phyloP scores from a whole-genome alignment of 1,140 invertebrate genomes.

The Lanistes nyassanus region DNA sequence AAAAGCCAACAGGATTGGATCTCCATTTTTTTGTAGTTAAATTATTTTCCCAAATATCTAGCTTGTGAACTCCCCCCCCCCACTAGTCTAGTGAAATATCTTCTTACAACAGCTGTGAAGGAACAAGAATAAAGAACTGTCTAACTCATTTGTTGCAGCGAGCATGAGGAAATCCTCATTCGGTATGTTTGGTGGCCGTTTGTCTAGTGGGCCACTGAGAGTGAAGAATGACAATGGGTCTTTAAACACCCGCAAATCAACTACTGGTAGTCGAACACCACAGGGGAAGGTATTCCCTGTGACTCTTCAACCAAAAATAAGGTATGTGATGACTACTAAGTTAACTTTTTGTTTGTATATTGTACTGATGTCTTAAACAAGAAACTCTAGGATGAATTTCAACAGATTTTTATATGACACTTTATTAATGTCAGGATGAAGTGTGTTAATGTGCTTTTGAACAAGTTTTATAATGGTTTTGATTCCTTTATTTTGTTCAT shows the following conservation, averaged over 20 bases:
- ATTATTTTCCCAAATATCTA: no score
- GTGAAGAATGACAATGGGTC: slow-evolving; percentile 19
- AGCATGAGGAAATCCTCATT: slow-evolving; percentile 22
- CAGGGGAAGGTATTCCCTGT: slow-evolving; percentile 5
- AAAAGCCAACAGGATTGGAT: no score
- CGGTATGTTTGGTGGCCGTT: slow-evolving; percentile 4
- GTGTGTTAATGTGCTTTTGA: background rate
- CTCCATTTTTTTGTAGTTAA: no score
- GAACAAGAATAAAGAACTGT: no score
- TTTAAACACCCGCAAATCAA: background rate
- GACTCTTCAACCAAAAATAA: background rate
- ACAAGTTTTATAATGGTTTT: no score
- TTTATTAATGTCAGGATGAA: background rate
- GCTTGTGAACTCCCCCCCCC: no score
- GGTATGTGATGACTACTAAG: background rate
- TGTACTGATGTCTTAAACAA: background rate
- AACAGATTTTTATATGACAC: background rate
- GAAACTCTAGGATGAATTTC: background rate
- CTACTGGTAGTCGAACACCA: slow-evolving; percentile 14
- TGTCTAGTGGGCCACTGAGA: slow-evolving; percentile 12
- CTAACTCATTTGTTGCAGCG: background rate
- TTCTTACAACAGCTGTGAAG: no score
- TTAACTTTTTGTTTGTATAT: background rate
- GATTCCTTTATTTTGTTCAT: no score
- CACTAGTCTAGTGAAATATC: no score